These are phyloP conservation scores for Cynopterus sphinx DNA, from an alignment of 2,797 vertebrate genomes.

Conservation along the genomic window DNA sequence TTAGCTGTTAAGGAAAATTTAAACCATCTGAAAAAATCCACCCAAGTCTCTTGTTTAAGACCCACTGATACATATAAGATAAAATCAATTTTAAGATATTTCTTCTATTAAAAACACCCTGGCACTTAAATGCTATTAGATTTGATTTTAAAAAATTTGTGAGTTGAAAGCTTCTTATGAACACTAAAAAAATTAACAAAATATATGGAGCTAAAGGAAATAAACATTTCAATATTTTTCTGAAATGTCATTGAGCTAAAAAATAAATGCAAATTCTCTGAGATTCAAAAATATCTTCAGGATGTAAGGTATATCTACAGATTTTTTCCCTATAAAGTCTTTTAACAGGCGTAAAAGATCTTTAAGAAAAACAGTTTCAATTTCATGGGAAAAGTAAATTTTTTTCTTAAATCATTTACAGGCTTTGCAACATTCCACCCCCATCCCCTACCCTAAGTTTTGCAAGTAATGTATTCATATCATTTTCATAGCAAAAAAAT, in stretches of 20 bases:
- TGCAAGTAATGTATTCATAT: background rate
- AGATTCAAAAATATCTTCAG: constrained; percentile 58
- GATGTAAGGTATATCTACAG: background rate
- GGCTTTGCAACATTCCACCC: background rate
- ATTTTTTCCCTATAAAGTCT: background rate
- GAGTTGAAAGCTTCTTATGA: constrained; percentile 67
- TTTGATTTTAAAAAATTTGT: constrained; percentile 24
- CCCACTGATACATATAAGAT: background rate
- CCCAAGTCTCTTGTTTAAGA: background rate
- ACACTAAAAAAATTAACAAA: constrained; percentile 75
- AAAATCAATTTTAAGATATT: constrained; percentile 1
- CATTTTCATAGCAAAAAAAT: constrained; percentile 11
- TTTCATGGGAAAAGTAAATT: constrained; percentile 1
- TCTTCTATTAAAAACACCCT: background rate
- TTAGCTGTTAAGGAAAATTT: background rate
- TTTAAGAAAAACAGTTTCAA: constrained; percentile 33
- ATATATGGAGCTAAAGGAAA: constrained; percentile 76
- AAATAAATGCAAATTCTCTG: constrained; percentile 59
- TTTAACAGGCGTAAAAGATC: background rate
- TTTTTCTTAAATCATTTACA: background rate
- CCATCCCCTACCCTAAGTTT: background rate
- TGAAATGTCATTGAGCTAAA: constrained; percentile 76
- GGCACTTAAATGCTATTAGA: background rate
- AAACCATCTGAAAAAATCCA: background rate
- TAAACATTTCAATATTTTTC: constrained; percentile 69